Evolutionary conservation across 2,797 vertebrate species (phyloP).

Genomic region (Sebastes cheni): DNA sequence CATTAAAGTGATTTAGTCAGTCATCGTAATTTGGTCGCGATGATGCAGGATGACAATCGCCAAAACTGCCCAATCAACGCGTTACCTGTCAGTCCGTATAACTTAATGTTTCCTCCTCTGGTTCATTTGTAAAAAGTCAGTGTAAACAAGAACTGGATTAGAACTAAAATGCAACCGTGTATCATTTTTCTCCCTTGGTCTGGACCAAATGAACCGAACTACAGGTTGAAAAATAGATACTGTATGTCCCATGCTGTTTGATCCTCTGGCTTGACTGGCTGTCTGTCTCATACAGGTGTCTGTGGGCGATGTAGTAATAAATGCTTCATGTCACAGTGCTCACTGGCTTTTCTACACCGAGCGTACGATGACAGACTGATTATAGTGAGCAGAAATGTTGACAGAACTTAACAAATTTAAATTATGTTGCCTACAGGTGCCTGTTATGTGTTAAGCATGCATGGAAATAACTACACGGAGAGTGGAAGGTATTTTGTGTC

Average conservation of each 20-base stretch:
- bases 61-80: too few species aligned
- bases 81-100: too few species aligned
- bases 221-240: not conserved
- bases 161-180: too few species aligned
- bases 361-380: slow-evolving; percentile 7
- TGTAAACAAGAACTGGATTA: too few species aligned
- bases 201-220: not conserved
- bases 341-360: not conserved
- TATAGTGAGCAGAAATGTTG: not conserved
- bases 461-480: not conserved
- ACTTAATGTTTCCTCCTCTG: too few species aligned
- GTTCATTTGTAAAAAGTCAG: too few species aligned
- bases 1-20: too few species aligned
- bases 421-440: not conserved
- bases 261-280: not conserved
- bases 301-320: not conserved
- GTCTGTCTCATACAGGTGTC: not conserved
- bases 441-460: not conserved
- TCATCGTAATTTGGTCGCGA: too few species aligned
- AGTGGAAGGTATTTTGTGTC: not conserved
- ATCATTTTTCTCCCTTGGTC: too few species aligned
- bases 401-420: not conserved
- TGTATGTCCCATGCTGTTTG: not conserved
- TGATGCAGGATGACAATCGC: too few species aligned
- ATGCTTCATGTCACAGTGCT: not conserved